Conservation (phyloP, 2,888 invertebrate genomes). For the Microchrysa polita region DNA sequence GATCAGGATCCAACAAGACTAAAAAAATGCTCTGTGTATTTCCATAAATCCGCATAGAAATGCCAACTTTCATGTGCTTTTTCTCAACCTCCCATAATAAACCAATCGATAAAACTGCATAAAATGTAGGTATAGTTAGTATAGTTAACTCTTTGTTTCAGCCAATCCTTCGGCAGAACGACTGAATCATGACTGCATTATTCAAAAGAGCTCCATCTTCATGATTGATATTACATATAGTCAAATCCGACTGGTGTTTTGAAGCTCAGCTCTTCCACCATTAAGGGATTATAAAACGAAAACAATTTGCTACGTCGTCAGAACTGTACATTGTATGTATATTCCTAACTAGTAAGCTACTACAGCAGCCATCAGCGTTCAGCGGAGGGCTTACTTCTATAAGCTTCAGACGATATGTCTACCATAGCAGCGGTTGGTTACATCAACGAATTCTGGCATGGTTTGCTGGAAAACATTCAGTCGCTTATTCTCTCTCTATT, state of each 20-base stretch:
- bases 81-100: no score
- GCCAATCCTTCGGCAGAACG: neutral
- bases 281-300: constrained; percentile 39
- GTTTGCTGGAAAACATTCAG: neutral
- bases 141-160: neutral
- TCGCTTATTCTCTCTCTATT: neutral
- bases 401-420: neutral
- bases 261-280: neutral
- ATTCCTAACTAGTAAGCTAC: constrained; percentile 17
- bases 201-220: neutral
- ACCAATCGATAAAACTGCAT: no score
- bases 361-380: neutral
- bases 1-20: no score
- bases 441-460: constrained; percentile 15
- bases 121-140: neutral
- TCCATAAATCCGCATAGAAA: no score
- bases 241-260: neutral
- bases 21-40: no score
- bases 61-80: no score
- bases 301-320: constrained; percentile 38
- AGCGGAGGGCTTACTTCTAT: neutral
- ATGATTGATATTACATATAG: neutral
- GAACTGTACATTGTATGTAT: constrained; percentile 18
- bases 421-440: neutral
- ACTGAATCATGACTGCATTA: neutral